Evolutionary conservation across 1,140 invertebrate genomes (phyloP), one percentile per base, ranked within the genome.

Genomic region (Drosophila kikkawai): DNA sequence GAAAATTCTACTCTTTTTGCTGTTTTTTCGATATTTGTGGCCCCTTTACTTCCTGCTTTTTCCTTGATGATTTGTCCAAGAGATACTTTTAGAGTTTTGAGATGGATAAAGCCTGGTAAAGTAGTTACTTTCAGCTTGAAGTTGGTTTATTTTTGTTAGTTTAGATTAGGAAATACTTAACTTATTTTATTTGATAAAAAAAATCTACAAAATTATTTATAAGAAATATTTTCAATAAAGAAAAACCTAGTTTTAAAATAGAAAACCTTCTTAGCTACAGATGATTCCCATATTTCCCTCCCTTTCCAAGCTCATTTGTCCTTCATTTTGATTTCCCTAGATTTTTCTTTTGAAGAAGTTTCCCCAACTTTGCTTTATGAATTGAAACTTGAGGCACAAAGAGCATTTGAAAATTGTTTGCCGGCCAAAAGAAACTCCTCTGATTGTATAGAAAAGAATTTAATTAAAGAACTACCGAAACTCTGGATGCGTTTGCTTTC

Each of bases 341-440:
- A 36, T 53, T 68, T 41, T 26, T 22, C 22, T 56, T 48, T 60
- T 36, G 48, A 12, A 34, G 17, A 56, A 59, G 32, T 60, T 47
- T 34, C 17, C 8, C 47, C 34, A 44, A 44, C 48, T 78, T 60
- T 55, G 56, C 57, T 73, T 73, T 47, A 34, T 37, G 39, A 61
- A 69, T 48, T 42, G 41, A 34, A 70, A 70, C 50, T 45, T 37
- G 39, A 22, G 0, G 12, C 50, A 61, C 57, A 77, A 81, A 71
- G 47, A 67, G 63, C 60, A 80, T 80, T 83, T 77, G 84, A 73
- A 75, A 75, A 82, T 50, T 82, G 83, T 86, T 86, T 79, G 82
- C 75, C 53, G 66, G 73, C 84, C 4, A 19, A 79, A 71, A 61
- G 79, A 79, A 65, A 55, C 34, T 39, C 22, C 34, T 11, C 36